Evolutionary conservation across 2,113 vertebrate genomes (phyloP).

Genomic region (Cercopithecus mona): DNA sequence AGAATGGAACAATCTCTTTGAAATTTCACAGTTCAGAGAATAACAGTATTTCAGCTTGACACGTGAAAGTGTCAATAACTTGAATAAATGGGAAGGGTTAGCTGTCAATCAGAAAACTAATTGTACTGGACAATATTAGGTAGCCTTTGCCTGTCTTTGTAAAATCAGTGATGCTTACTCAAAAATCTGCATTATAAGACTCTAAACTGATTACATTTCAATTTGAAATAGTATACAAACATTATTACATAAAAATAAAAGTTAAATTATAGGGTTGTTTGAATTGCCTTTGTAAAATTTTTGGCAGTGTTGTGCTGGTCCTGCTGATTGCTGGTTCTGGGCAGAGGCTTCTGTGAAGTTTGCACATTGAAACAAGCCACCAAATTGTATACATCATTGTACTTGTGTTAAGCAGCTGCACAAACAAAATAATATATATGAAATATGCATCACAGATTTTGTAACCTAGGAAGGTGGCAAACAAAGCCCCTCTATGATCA

Average conservation of each 20-base stretch:
- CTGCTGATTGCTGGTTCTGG: slow-evolving; percentile 61
- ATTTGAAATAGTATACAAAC: slow-evolving; percentile 59
- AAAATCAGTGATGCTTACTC: background rate
- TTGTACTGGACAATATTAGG: background rate
- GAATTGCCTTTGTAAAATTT: slow-evolving; percentile 61
- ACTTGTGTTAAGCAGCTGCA: slow-evolving; percentile 76
- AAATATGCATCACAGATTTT: slow-evolving; percentile 76
- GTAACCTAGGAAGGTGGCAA: slow-evolving; percentile 70
- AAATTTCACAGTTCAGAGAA: slow-evolving; percentile 47
- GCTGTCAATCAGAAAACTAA: slow-evolving; percentile 35
- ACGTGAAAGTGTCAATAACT: slow-evolving; percentile 13
- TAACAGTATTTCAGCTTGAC: slow-evolving; percentile 40
- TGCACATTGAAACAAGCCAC: slow-evolving; percentile 57
- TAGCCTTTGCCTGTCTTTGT: background rate
- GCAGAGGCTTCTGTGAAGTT: slow-evolving; percentile 73
- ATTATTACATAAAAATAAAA: slow-evolving; percentile 70
- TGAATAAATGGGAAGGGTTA: slow-evolving; percentile 5
- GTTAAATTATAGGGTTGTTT: slow-evolving; percentile 60
- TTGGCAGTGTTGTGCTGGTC: slow-evolving; percentile 69
- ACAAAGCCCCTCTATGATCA: slow-evolving; percentile 77
- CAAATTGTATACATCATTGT: slow-evolving; percentile 76
- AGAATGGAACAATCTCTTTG: background rate
- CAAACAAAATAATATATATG: slow-evolving; percentile 80
- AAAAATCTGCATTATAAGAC: slow-evolving; percentile 4
- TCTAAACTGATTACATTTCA: slow-evolving; percentile 63